Evolutionary conservation across 2,888 invertebrate genomes (phyloP), one percentile per base, ranked within the genome.

Genomic region (Galerucella pusilla): DNA sequence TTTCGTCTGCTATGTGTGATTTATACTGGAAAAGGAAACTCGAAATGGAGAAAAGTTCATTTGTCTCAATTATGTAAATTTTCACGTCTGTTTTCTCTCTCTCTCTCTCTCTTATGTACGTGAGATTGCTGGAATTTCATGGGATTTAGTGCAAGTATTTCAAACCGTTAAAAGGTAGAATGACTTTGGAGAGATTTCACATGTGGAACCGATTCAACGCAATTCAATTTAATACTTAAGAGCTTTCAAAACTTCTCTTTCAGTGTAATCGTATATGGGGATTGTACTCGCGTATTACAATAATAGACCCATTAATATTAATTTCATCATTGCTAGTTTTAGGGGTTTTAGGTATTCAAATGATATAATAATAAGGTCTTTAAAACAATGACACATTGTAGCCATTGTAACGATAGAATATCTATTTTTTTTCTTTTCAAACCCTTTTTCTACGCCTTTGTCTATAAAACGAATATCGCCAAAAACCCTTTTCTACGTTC

Each of bases 51-150:
- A 52, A 69, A 60, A 28, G 68, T 59, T 69, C 68, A 69, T 69
- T 69, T 61, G 49, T 69, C 68, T 69, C 68, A 69, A 69, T 69
- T 69, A 69, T 69, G 60, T 25, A 69, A 61, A 69, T 46, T 28
- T 60, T 35, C 9, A 42, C 28, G 60, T 57, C 60, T 42, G 54
- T n/a, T 68, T 25, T 67, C 67, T 67, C 59, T 59, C n/a, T 11
- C 59, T 11, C 59, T 14, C 54, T 14, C 54, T 14, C 49, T 49
- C 49, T 11, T 49, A 49, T 49, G 2, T 49, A 49, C 14, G 14
- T 54, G 14, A 16, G n/a, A 54, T 54, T 54, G 54, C n/a, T 54
- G 54, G 54, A 54, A n/a, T 54, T 54, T 54, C 54, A n/a, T 1
- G 7, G 16, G 14, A 14, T 54, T 54, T 54, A n/a, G 54, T n/a